phyloP scores from a whole-genome alignment of 1,140 invertebrate species.

The Pachypeltis micranthus region DNA sequence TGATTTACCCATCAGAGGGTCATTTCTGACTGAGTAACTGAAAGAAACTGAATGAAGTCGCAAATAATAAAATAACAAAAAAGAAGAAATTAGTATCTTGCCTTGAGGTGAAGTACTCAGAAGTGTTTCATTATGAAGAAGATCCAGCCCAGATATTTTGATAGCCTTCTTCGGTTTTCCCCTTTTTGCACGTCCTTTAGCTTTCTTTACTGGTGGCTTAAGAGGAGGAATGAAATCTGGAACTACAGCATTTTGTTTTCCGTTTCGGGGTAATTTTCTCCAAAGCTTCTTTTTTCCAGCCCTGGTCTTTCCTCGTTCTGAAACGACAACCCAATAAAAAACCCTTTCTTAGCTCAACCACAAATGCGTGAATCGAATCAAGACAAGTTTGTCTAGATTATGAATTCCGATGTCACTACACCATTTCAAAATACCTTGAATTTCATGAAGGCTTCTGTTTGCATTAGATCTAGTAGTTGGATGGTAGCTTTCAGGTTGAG shows the following conservation, averaged over 20 bases:
- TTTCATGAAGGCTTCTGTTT: not conserved
- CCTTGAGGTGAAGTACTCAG: conserved; percentile 64
- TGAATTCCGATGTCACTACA: too few species aligned
- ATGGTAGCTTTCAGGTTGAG: not conserved
- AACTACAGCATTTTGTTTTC: conserved; percentile 31
- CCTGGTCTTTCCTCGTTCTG: conserved; percentile 14
- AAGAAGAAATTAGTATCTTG: conserved; percentile 25
- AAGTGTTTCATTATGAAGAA: conserved; percentile 80
- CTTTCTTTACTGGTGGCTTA: conserved; percentile 31
- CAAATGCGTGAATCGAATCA: too few species aligned
- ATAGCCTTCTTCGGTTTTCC: conserved; percentile 48
- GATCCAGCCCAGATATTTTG: conserved; percentile 72
- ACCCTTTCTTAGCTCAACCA: too few species aligned
- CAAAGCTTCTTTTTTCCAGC: conserved; percentile 34
- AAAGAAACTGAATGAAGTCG: too few species aligned
- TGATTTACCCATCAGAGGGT: too few species aligned
- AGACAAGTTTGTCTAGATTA: too few species aligned
- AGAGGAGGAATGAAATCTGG: conserved; percentile 26
- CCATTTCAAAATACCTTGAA: not conserved
- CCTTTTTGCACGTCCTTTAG: conserved; percentile 40
- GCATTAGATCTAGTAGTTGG: not conserved
- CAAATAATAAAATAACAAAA: too few species aligned
- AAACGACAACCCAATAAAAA: conserved; percentile 11
- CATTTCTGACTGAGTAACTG: too few species aligned
- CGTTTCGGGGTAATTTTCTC: conserved; percentile 37